Evolutionary conservation across 2,888 invertebrate genomes (phyloP), one percentile per base, ranked within the genome.

Genomic region (Dasysyrphus albostriatus): DNA sequence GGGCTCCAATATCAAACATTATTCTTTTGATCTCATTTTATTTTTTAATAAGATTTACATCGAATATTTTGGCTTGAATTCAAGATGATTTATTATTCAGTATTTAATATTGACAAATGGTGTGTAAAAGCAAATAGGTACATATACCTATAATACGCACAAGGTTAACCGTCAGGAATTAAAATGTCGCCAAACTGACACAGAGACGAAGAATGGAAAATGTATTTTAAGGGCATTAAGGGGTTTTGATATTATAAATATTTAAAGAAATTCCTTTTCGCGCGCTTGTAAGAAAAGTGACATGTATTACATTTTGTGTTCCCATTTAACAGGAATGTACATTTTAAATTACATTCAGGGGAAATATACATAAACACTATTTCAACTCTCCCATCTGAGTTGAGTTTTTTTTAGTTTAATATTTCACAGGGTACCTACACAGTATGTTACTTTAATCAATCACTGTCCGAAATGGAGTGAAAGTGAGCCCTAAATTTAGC

Each of bases 31-130:
- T 63, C n/a, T 51, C 12, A 44, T 51, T 59, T 74, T 51, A 51
- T 65, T 59, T 63, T 63, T 47, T 70, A 80, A 72, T 81, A 59
- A 61, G 59, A 84, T 81, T 84, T 84, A 47, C 80, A 72, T 72
- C 29, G 51, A 67, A 73, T 51, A 65, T 84, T 79, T 80, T 44
- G 72, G 65, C 70, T 80, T 80, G 80, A 76, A 80, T 76, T 80
- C 37, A 34, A 75, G 70, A 72, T 76, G 79, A 84, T 84, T 80
- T 84, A 75, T 72, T 79, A 80, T 84, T 72, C 63, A 79, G 44
- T 70, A 61, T 75, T 70, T 74, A 69, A 69, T 83, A 61, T 78
- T 69, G 78, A 78, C 78, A 83, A 83, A 73, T 83, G 73, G 73
- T 73, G 58, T 73, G 65, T 61, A 59, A 61, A 47, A 67, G 58